These are phyloP conservation scores for Sminthopsis crassicaudata DNA, from an alignment of 2,113 vertebrate species.

Conservation along the genomic window DNA sequence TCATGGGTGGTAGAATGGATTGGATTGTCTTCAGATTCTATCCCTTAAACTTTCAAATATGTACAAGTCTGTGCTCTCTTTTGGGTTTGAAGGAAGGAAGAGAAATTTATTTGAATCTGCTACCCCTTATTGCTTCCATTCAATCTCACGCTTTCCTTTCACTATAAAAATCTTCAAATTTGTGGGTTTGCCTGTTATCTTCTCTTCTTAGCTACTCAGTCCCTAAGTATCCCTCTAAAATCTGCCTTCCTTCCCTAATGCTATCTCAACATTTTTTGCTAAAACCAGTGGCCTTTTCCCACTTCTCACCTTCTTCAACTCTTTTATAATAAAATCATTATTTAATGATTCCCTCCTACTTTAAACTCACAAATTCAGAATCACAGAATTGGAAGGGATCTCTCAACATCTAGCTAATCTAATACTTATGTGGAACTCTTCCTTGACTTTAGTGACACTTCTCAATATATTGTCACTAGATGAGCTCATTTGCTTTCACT, in stretches of 20 bases:
- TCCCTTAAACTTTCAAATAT: conserved; percentile 10
- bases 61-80: neutral
- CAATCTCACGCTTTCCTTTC: neutral
- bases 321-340: neutral
- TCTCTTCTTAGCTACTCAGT: neutral
- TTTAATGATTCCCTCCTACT: neutral
- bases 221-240: neutral
- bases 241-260: conserved; percentile 24
- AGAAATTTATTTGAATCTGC: neutral
- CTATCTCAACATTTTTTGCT: neutral
- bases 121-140: conserved; percentile 18
- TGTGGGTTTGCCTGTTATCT: neutral
- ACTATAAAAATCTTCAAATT: neutral
- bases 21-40: neutral
- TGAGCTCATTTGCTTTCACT: neutral
- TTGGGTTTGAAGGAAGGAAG: neutral
- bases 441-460: neutral
- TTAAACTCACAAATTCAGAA: neutral
- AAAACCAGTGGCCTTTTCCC: conserved; percentile 4
- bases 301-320: neutral
- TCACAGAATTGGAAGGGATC: neutral
- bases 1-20: neutral
- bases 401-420: neutral
- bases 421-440: neutral
- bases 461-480: neutral